These are phyloP conservation scores for Rhombomys opimus DNA, from an alignment of 2,113 vertebrate genomes.

Conservation along the genomic window DNA sequence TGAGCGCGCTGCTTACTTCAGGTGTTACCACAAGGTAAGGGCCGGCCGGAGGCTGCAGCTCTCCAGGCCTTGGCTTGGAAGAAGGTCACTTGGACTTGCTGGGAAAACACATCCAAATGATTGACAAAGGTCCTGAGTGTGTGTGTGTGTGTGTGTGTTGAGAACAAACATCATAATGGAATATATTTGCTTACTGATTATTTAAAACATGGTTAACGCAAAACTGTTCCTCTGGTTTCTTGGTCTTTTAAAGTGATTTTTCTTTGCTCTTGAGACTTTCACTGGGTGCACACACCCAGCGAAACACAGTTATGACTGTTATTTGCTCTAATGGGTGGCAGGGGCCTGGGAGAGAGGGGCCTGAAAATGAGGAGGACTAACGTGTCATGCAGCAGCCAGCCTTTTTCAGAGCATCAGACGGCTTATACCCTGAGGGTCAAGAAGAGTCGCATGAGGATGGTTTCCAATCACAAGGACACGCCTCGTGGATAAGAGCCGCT, in stretches of 20 bases:
- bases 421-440: no score
- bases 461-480: no score
- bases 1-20: slow-evolving; percentile 90
- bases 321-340: no score
- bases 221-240: neutral
- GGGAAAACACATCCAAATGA: neutral
- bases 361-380: no score
- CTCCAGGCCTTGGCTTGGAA: neutral
- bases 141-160: neutral
- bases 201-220: neutral
- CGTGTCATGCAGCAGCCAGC: neutral
- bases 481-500: neutral
- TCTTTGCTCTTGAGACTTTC: neutral
- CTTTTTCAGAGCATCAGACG: neutral
- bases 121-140: neutral
- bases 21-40: slow-evolving; percentile 92
- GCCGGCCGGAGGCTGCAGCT: neutral
- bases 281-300: no score
- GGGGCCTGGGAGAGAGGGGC: neutral
- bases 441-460: no score
- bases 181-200: neutral
- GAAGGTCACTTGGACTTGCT: neutral
- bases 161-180: neutral
- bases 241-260: neutral
- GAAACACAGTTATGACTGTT: neutral